Conservation (phyloP, 2,888 invertebrate species). For the Rhingia campestris region DNA sequence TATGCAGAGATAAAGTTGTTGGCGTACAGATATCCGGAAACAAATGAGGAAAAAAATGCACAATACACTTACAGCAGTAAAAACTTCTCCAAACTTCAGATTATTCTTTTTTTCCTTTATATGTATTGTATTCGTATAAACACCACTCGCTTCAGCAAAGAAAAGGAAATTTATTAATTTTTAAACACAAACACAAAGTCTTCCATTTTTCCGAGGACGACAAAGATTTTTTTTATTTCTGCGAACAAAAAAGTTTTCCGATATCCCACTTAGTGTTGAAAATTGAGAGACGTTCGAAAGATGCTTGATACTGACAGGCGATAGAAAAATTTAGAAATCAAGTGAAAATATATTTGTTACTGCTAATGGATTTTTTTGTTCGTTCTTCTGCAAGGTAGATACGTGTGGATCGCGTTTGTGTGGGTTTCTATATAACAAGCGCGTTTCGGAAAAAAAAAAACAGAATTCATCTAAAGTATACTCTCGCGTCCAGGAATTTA, state of each 20-base stretch:
- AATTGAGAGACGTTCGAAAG: conserved; percentile 45
- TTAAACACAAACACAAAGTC: conserved; percentile 66
- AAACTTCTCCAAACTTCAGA: conserved; percentile 63
- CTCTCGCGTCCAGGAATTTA: conserved; percentile 56
- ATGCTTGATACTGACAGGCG: conserved; percentile 51
- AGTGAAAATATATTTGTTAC: conserved; percentile 64
- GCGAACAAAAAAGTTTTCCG: conserved; percentile 46
- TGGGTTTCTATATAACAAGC: conserved; percentile 61
- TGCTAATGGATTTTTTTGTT: conserved; percentile 33
- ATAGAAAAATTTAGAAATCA: conserved; percentile 37
- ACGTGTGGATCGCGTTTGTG: conserved; percentile 45
- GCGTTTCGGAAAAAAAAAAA: conserved; percentile 42
- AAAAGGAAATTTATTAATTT: conserved; percentile 58
- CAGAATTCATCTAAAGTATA: conserved; percentile 53
- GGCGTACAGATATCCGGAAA: conserved; percentile 48
- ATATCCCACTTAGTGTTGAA: conserved; percentile 47
- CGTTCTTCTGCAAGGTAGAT: conserved; percentile 34
- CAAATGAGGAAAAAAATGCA: conserved; percentile 39
- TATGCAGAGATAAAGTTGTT: conserved; percentile 72
- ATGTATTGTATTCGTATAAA: conserved; percentile 52
- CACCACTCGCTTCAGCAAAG: conserved; percentile 51
- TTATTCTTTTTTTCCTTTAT: conserved; percentile 21
- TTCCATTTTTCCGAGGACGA: conserved; percentile 25
- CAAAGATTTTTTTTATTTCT: conserved; percentile 34
- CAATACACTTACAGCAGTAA: conserved; percentile 70